Conservation (phyloP, 1,140 invertebrate species). For the Euwallacea similis region DNA sequence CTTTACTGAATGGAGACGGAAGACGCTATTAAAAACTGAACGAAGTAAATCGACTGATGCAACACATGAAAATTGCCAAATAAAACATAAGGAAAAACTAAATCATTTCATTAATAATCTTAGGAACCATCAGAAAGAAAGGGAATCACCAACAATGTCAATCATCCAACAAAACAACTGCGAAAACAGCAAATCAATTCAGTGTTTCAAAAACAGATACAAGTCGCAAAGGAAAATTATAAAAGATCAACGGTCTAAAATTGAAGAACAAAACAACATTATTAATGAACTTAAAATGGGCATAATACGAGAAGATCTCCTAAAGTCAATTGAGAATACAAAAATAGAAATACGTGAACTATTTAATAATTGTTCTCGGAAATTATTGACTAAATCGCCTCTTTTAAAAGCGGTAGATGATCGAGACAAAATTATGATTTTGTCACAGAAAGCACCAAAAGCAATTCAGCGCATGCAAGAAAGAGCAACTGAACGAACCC, state of each 20-base stretch:
- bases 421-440: constrained; percentile 56
- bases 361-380: constrained; percentile 60
- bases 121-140: too few relatives aligned
- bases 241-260: constrained; percentile 62
- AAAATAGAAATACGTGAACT: constrained; percentile 61
- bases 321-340: constrained; percentile 59
- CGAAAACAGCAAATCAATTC: background rate
- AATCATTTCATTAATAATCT: too few relatives aligned
- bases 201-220: constrained; percentile 53
- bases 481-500: constrained; percentile 61
- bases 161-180: background rate
- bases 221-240: constrained; percentile 67
- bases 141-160: too few relatives aligned
- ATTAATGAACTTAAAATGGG: constrained; percentile 66
- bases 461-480: constrained; percentile 67
- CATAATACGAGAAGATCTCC: constrained; percentile 62
- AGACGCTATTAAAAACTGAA: too few relatives aligned
- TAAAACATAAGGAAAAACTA: too few relatives aligned
- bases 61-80: too few relatives aligned
- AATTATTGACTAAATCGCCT: constrained; percentile 49
- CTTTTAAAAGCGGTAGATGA: constrained; percentile 55
- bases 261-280: constrained; percentile 64
- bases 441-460: constrained; percentile 58
- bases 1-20: too few relatives aligned
- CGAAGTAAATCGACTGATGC: too few relatives aligned